Percentiles rank a stretch among this genome's conserved stretches.
phyloP scores from a whole-genome alignment of 2,797 vertebrate species.

The Poecilia velifera region DNA sequence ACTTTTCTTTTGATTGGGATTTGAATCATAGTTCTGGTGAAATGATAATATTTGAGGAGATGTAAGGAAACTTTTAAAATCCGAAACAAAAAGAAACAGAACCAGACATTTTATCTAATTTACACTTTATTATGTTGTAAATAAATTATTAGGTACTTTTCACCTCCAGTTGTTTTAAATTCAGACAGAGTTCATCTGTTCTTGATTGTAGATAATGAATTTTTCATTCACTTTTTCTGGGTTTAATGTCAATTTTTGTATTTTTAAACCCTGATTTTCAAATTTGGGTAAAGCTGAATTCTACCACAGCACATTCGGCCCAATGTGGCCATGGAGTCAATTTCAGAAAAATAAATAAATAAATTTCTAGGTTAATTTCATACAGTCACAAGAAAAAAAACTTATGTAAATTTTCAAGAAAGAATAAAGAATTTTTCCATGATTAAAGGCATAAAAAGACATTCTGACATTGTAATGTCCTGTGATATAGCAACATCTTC shows the following conservation, averaged over 20 bases:
- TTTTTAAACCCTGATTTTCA: not conserved
- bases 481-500: not conserved
- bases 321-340: not conserved
- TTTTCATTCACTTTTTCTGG: not conserved
- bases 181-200: not conserved
- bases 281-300: not conserved
- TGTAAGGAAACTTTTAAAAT: too few species aligned
- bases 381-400: not conserved
- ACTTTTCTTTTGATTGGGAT: too few species aligned
- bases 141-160: too few species aligned
- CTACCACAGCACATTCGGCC: not conserved
- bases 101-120: too few species aligned
- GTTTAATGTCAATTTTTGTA: not conserved
- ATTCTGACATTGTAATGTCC: not conserved
- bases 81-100: too few species aligned
- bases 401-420: too few species aligned
- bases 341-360: not conserved
- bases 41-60: too few species aligned
- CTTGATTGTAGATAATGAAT: not conserved
- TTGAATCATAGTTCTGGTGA: too few species aligned
- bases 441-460: not conserved
- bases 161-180: not conserved
- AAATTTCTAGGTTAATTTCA: too few species aligned
- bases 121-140: too few species aligned
- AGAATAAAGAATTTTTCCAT: not conserved